Evolutionary conservation across 2,113 vertebrate species (phyloP), one percentile per base, ranked within the genome.

Genomic region (Daboia siamensis): DNA sequence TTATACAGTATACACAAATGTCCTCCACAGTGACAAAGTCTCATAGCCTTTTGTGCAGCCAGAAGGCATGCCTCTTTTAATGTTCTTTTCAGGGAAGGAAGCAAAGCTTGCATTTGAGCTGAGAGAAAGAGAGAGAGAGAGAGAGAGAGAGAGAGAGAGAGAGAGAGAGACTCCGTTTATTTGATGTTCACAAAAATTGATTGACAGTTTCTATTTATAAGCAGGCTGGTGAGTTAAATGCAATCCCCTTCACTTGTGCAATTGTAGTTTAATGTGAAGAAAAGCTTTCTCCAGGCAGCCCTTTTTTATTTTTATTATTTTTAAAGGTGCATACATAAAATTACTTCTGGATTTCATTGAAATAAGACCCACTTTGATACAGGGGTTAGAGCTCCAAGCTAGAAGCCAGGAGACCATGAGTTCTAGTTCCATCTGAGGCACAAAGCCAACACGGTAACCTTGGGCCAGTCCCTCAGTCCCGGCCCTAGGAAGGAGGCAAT

Each of bases 11-110:
- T 93, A 88, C 89, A 80, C 95, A 95, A 92, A 91, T 95, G 94
- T 95, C 95, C 95, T 95, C 94, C 90, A 93, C 91, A 92, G 64
- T 90, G 93, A 95, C 94, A 95, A 93, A 94, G 91, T 95, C 94
- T 93, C 90, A 89, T 90, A 91, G 93, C 48, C 95, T 89, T 91
- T 93, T 91, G 59, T 85, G 94, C 61, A 93, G 95, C 94, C 33
- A 92, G 94, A 94, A 93, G 11, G 90, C 94, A 95, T 94, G 93
- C 92, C 88, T 95, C 93, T 95, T 93, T 93, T 54, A 87, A 90
- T 87, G 88, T 93, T 69, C 4, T 94, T 93, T 57, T 86, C 10
- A 54, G 90, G 91, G 90, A 94, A 74, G 92, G 94, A 96, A 92
- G 94, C 21, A 96, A 91, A 94, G 21, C 33, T 89, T 46, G 26